Evolutionary conservation across 2,113 vertebrate species (phyloP).

Genomic region (Protobothrops flavoviridis): DNA sequence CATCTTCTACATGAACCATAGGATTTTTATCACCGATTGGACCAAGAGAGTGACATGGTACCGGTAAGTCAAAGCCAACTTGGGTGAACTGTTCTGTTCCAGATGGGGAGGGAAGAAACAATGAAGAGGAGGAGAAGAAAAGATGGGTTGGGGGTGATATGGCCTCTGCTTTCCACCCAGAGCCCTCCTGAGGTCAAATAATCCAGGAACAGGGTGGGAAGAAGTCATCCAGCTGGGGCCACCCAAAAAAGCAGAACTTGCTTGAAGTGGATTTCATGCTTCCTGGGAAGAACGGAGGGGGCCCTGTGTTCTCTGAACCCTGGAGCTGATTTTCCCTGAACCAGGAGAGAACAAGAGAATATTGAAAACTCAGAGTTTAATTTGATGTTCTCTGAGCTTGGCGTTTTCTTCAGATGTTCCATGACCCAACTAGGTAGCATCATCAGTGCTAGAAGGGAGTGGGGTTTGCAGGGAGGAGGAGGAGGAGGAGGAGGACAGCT

Average conservation of each 20-base stretch:
- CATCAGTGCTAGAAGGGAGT: too few species aligned
- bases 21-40: slow-evolving; percentile 64
- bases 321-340: not conserved
- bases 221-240: not conserved
- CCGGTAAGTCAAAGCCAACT: slow-evolving; percentile 50
- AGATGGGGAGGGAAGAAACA: not conserved
- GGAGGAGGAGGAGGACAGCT: too few species aligned
- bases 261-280: too few species aligned
- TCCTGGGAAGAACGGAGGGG: not conserved
- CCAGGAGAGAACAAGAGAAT: too few species aligned
- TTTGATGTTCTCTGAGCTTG: too few species aligned
- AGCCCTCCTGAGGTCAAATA: not conserved
- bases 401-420: too few species aligned
- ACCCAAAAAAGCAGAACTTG: not conserved
- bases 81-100: not conserved
- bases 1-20: slow-evolving; percentile 59
- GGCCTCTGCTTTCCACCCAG: not conserved
- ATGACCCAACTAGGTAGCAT: too few species aligned
- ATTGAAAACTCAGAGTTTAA: too few species aligned
- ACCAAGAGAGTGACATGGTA: slow-evolving; percentile 61
- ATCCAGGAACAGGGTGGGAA: not conserved
- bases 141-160: not conserved
- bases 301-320: too few species aligned
- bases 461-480: too few species aligned
- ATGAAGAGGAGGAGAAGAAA: not conserved